Evolutionary conservation across 2,113 vertebrate species (phyloP).

Genomic region (Plectropomus leopardus): DNA sequence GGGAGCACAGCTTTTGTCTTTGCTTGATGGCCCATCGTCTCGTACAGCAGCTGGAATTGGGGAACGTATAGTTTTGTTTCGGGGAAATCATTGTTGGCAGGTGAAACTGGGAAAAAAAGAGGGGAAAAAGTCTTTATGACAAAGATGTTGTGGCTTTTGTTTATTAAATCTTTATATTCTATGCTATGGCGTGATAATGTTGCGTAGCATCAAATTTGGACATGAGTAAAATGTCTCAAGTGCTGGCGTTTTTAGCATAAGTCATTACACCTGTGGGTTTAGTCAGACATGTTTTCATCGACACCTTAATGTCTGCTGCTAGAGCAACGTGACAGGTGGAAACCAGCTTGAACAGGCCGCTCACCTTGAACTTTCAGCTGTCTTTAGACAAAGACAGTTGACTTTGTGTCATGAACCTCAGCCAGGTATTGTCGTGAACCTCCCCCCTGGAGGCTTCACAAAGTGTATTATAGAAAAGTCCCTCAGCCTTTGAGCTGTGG

Average conservation of each 20-base stretch:
- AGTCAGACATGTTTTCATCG: neutral
- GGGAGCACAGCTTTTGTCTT: neutral
- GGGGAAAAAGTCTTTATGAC: neutral
- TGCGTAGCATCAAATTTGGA: neutral
- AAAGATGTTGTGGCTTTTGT: neutral
- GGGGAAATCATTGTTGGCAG: neutral
- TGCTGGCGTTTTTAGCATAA: neutral
- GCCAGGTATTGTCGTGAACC: slow-evolving; percentile 24
- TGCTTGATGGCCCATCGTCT: neutral
- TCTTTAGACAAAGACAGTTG: slow-evolving; percentile 6
- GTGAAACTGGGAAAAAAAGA: neutral
- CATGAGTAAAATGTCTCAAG: neutral
- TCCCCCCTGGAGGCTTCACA: slow-evolving; percentile 11
- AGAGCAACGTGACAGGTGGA: neutral
- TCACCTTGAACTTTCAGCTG: slow-evolving; percentile 20
- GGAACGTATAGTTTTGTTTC: neutral
- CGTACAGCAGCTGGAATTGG: neutral
- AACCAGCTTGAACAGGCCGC: neutral
- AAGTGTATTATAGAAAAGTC: slow-evolving; percentile 21
- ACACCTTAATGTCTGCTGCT: neutral
- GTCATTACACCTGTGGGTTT: too few relatives aligned
- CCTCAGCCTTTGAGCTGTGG: slow-evolving; percentile 20
- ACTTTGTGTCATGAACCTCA: slow-evolving; percentile 31
- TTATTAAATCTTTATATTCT: too few relatives aligned
- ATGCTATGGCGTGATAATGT: too few relatives aligned